Percentiles rank a stretch among this genome's conserved stretches.
Conservation (phyloP, 2,888 invertebrate genomes). For the Eristalis tenax region DNA sequence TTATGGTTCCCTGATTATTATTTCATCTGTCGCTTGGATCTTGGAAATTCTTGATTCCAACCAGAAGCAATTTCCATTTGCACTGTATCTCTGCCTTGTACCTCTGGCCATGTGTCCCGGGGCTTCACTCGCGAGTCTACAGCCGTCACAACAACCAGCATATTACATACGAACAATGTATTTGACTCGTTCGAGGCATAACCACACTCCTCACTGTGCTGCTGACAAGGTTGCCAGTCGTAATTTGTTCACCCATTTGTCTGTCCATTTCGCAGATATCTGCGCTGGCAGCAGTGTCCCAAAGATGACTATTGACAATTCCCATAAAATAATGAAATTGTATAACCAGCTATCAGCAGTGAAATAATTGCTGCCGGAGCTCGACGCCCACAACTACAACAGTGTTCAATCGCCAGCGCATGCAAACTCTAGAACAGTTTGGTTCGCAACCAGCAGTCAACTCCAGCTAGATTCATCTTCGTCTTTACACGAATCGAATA, state of each 20-base stretch:
- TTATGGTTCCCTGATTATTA: no score
- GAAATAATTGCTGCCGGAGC: constrained; percentile 19
- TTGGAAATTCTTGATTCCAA: no score
- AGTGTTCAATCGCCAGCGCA: not conserved
- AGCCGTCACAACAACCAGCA: no score
- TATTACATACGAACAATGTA: no score
- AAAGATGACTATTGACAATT: not conserved
- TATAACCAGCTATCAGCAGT: constrained; percentile 16
- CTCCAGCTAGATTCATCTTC: constrained; percentile 21
- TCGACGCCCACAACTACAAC: not conserved
- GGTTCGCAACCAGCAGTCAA: not conserved
- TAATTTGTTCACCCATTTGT: not conserved
- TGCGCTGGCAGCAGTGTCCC: not conserved
- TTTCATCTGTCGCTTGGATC: no score
- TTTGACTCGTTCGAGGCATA: no score
- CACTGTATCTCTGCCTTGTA: no score
- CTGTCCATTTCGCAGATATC: not conserved
- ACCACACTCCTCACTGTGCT: not conserved
- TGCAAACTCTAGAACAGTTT: not conserved
- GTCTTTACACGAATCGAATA: constrained; percentile 39
- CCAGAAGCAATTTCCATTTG: no score
- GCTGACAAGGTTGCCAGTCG: not conserved
- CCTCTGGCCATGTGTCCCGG: no score
- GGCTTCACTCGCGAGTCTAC: no score
- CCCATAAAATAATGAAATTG: constrained; percentile 39